Evolutionary conservation across 2,888 invertebrate species (phyloP).

Genomic region (Cosmia pyralina): DNA sequence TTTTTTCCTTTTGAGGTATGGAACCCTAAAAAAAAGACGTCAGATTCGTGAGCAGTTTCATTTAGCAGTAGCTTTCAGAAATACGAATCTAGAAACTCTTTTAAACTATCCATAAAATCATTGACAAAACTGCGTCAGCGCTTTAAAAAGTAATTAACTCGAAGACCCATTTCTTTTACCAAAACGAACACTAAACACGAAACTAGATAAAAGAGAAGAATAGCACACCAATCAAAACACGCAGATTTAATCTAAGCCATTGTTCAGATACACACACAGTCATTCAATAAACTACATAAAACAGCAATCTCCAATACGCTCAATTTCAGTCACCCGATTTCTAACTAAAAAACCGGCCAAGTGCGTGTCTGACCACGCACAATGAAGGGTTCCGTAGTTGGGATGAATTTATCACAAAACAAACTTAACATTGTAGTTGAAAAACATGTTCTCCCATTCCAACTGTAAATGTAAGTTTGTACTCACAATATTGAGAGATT

Average conservation of each 20-base stretch:
- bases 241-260: slow-evolving; percentile 33
- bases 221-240: slow-evolving; percentile 35
- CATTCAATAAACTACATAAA: slow-evolving; percentile 34
- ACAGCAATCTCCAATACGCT: slow-evolving; percentile 38
- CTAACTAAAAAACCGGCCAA: slow-evolving; percentile 32
- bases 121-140: slow-evolving; percentile 18
- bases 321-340: slow-evolving; percentile 51
- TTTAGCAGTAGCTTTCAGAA: not conserved
- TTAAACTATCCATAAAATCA: not conserved
- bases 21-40: not conserved
- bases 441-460: no score
- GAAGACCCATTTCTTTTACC: slow-evolving; percentile 32
- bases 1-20: no score
- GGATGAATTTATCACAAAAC: no score
- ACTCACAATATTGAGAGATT: no score
- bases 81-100: not conserved
- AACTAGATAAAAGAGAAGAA: slow-evolving; percentile 18
- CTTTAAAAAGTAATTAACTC: slow-evolving; percentile 37
- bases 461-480: no score
- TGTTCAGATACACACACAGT: slow-evolving; percentile 29
- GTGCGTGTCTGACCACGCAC: no score
- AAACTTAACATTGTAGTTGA: no score
- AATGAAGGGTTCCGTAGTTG: no score
- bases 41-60: not conserved
- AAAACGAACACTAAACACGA: slow-evolving; percentile 38